These are phyloP conservation scores for Seira ritae DNA, from an alignment of 2,888 invertebrate genomes.

Conservation along the genomic window DNA sequence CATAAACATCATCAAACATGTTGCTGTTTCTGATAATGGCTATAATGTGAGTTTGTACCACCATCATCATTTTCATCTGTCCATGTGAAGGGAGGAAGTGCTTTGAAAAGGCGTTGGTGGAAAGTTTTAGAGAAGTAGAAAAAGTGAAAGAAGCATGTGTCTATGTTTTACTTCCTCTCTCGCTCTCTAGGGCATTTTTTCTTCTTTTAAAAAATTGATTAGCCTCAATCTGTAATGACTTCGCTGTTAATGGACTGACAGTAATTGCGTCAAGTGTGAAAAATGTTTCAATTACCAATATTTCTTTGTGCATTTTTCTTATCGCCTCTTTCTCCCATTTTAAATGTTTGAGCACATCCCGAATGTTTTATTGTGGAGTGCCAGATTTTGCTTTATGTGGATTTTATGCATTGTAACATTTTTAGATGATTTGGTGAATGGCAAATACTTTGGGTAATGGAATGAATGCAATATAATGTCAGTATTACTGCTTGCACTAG, in stretches of 20 bases:
- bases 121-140: neutral
- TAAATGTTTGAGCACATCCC: neutral
- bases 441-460: conserved; percentile 30
- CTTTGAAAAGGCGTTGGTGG: too few species aligned
- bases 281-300: conserved; percentile 41
- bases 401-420: too few species aligned
- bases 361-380: too few species aligned
- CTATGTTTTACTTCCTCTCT: too few species aligned
- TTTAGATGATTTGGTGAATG: neutral
- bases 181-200: neutral
- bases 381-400: too few species aligned
- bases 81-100: neutral
- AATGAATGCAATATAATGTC: neutral
- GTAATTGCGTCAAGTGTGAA: conserved; percentile 44
- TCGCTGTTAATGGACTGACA: conserved; percentile 45
- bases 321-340: conserved; percentile 9
- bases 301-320: conserved; percentile 1
- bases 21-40: conserved; percentile 31
- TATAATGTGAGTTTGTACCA: neutral
- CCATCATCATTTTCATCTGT: neutral
- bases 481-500: too few species aligned
- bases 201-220: conserved; percentile 31
- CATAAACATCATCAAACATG: conserved; percentile 48
- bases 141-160: conserved; percentile 35
- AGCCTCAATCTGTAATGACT: conserved; percentile 54